Base-by-base conservation (phyloP, 1,140 invertebrate species). In the Procambarus virginalis region DNA sequence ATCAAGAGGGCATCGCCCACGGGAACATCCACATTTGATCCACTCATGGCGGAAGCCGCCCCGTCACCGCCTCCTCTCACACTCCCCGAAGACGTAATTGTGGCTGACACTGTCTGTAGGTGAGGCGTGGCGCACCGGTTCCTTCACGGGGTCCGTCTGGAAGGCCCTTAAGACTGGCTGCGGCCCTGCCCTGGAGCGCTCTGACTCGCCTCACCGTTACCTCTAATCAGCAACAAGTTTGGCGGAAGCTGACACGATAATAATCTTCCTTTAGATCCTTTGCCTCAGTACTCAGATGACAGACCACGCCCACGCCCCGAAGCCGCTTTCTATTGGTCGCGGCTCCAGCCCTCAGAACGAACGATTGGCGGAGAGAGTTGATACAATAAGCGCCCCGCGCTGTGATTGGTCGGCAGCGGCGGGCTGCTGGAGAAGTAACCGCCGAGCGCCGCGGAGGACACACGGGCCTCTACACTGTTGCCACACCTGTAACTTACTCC, bases 1-100 rank as follows among this genome's bases (percentile, higher is more conserved):
- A 92, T 92, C 80, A 92, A 82, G 49, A 92, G 91, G 75, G 91
- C 91, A 78, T 92, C 91, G 55, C 91, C 91, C 91, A 92, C 86
- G 58, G 89, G 89, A 45, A 91, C 89, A 64, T 92, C 91, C 68
- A 92, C 89, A 20, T 90, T 86, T 20, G 91, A 87, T 58, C 91
- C 91, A 64, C 91, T 92, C 91, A 92, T 92, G 51, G 83, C 84
- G 84, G 80, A 82, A 48, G 86, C 68, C 68, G 79, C 58, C 79
- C 64, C 79, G 64, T 77, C 80, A 77, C 73, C 86, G 70, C 79
- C 80, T 73, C 85, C 85, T 87, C 77, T 79, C 46, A 87, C 60
- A 64, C 85, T 80, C 80, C 80, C 86, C 51, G 86, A 46, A 46
- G 86, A 89, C 86, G 79, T 82, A 77, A 83, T 83, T 45, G 86